Base-by-base conservation (phyloP, 2,797 vertebrate species). In the Pipistrellus pipistrellus region DNA sequence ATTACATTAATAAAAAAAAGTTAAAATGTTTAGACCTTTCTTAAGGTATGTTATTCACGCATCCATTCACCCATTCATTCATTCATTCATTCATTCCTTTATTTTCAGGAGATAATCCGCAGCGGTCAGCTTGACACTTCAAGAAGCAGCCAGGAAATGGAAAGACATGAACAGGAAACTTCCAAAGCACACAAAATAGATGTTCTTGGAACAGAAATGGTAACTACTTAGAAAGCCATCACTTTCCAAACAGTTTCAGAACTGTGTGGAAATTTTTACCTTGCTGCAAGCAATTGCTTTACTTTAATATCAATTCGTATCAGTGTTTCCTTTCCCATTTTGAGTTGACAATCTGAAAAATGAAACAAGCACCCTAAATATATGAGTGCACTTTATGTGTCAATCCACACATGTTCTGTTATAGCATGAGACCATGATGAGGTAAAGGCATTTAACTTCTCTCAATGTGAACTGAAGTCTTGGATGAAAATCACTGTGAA, bases 121-220 rank as follows among this genome's bases (percentile, higher is more conserved):
- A 98, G 97, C 85, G 99, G 98, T 76, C 98, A 99, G 89, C 96
- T 98, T 80, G 97, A 91, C 32, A 80, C 98, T 97, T 98, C 97
- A 96, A 98, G 97, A 91, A 96, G 97, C 87, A 98, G 86, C 95
- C 97, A 94, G 73, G 96, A 97, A 96, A 89, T 88, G 72, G 93
- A 95, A 77, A 75, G 83, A 94, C 98, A 98, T 91, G 98, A 98
- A 94, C 92, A 98, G 97, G 68, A 96, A 75, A 80, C 35, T 72
- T 98, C 98, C 92, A 97, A 98, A 97, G 96, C 97, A 98, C 97
- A 97, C 84, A 98, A 98, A 97, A 97, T 59, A 51, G 96, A 98
- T 96, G 96, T 97, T 96, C 98, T 98, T 96, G 98, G 99, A 96
- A 98, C 98, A 97, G 98, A 98, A 95, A 98, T 97, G 99, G 99